These are phyloP conservation scores for Acyrthosiphon pisum DNA, from an alignment of 1,140 invertebrate genomes.

Conservation along the genomic window DNA sequence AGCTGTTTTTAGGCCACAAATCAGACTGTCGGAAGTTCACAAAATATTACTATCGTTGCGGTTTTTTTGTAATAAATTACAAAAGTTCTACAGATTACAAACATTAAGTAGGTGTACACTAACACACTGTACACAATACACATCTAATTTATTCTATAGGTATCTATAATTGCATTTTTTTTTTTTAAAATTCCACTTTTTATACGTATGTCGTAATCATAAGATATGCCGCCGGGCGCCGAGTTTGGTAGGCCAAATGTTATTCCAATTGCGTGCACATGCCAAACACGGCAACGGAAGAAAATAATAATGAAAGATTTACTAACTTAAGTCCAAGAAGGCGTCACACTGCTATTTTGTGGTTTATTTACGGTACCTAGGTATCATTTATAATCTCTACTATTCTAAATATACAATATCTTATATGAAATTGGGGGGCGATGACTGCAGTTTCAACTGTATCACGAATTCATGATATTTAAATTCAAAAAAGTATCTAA, in stretches of 20 bases:
- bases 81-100: neutral
- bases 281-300: neutral
- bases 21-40: neutral
- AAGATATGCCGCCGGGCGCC: neutral
- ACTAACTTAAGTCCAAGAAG: neutral
- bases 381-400: neutral
- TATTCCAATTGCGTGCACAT: neutral
- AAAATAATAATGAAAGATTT: neutral
- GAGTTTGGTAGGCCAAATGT: neutral
- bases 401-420: conserved; percentile 3
- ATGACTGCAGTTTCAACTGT: conserved; percentile 12
- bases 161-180: neutral
- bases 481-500: neutral
- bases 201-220: neutral
- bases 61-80: neutral
- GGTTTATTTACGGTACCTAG: neutral
- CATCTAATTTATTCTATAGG: neutral
- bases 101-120: neutral
- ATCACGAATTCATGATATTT: neutral
- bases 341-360: conserved; percentile 24
- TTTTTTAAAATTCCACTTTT: neutral
- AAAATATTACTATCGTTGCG: neutral
- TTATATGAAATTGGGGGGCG: neutral
- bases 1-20: neutral
- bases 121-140: too few relatives aligned